Conservation (phyloP, 2,113 vertebrate genomes). For the Setophaga petechia region DNA sequence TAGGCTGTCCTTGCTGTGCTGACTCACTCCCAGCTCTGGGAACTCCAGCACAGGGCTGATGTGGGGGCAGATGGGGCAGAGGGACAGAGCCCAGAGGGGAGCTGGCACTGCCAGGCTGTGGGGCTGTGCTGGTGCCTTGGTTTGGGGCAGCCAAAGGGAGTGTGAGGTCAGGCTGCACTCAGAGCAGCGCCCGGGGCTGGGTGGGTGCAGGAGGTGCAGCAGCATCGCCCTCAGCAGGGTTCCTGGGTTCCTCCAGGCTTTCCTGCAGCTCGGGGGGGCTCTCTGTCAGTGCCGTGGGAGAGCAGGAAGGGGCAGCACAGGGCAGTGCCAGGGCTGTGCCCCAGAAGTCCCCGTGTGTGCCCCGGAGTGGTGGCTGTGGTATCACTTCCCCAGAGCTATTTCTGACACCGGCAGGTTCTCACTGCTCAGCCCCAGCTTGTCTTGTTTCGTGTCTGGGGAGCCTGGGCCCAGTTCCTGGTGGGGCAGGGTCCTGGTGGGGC, state of each 20-base stretch:
- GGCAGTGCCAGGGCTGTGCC: rapidly evolving
- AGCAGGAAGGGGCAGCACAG: not conserved
- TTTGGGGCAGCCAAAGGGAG: not conserved
- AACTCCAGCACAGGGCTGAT: not conserved
- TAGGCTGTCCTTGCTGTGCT: constrained; percentile 19
- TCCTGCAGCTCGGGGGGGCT: not conserved
- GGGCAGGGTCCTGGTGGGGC: not conserved
- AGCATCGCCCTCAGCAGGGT: rapidly evolving
- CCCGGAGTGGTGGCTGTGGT: not conserved
- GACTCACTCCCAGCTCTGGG: constrained; percentile 51
- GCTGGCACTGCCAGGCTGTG: not conserved
- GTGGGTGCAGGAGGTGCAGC: not conserved
- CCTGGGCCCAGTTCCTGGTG: rapidly evolving
- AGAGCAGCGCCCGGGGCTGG: rapidly evolving
- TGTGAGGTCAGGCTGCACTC: not conserved
- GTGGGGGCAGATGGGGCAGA: not conserved
- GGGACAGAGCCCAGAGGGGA: not conserved
- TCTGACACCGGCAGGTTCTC: not conserved
- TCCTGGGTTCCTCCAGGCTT: too few species aligned
- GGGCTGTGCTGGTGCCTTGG: not conserved
- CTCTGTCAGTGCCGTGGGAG: not conserved
- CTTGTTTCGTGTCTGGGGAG: not conserved
- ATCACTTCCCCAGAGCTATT: constrained; percentile 54
- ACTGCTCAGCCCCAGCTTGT: not conserved
- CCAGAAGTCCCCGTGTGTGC: not conserved